Evolutionary conservation across 2,113 vertebrate genomes (phyloP).

Genomic region (pig (Sus scrofa)): T2T-Sscrofa CM000830.6:49912501-49913000

Average conservation of each 20-base stretch:
- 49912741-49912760: constrained; percentile 40
- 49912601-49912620: background rate
- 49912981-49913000: too few species aligned
- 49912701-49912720: constrained; percentile 17
- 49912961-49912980: too few species aligned
- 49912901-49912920: background rate
- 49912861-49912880: constrained; percentile 18
- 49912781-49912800: constrained; percentile 1
- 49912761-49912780: background rate
- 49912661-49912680: background rate
- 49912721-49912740: background rate
- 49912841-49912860: background rate
- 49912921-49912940: too few species aligned
- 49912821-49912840: constrained; percentile 7
- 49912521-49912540: background rate
- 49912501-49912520: background rate
- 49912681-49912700: constrained; percentile 39
- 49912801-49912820: constrained; percentile 47
- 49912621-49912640: constrained; percentile 3
- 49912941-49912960: too few species aligned
- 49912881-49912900: background rate
- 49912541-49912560: constrained; percentile 45
- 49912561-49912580: constrained; percentile 28
- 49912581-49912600: constrained; percentile 1
- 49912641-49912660: background rate